phyloP scores from a whole-genome alignment of 2,888 invertebrate species.

The Taphrorychus bicolor region DNA sequence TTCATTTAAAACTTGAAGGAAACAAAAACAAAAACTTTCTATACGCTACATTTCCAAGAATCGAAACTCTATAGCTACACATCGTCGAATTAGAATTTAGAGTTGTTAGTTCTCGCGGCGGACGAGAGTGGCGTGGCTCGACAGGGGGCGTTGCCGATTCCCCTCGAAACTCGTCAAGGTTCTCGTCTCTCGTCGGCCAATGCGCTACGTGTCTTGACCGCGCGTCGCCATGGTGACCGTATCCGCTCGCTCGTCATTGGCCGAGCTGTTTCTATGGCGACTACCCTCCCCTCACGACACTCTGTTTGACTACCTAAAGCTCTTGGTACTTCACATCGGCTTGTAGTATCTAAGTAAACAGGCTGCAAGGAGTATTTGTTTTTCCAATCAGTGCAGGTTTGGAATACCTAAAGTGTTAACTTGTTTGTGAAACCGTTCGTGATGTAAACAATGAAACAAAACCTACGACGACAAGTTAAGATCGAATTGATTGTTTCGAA shows the following conservation, averaged over 20 bases:
- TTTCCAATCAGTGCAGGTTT: constrained; percentile 65
- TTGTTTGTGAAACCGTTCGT: constrained; percentile 62
- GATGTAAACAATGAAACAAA: constrained; percentile 63
- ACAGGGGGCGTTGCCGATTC: constrained; percentile 22
- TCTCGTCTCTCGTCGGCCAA: constrained; percentile 45
- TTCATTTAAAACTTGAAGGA: constrained; percentile 35
- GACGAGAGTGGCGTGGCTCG: constrained; percentile 45
- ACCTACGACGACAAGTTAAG: constrained; percentile 61
- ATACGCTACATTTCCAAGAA: constrained; percentile 42
- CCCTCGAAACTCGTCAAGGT: constrained; percentile 25
- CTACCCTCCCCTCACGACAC: constrained; percentile 54
- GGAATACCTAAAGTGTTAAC: constrained; percentile 63
- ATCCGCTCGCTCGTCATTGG: constrained; percentile 47
- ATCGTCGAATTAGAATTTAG: constrained; percentile 47
- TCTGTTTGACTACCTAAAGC: constrained; percentile 62
- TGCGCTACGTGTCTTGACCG: constrained; percentile 42
- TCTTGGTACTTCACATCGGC: constrained; percentile 62
- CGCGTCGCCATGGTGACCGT: constrained; percentile 51
- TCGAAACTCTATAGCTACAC: constrained; percentile 46
- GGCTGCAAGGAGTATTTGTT: constrained; percentile 64
- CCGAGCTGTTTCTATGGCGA: constrained; percentile 51
- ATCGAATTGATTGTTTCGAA: constrained; percentile 55
- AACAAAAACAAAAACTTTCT: constrained; percentile 41
- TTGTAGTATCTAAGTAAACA: constrained; percentile 64
- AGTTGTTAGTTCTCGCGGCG: constrained; percentile 47